These are phyloP conservation scores for Macaca nemestrina DNA, from an alignment of 2,113 vertebrate genomes.

Conservation along the genomic window DNA sequence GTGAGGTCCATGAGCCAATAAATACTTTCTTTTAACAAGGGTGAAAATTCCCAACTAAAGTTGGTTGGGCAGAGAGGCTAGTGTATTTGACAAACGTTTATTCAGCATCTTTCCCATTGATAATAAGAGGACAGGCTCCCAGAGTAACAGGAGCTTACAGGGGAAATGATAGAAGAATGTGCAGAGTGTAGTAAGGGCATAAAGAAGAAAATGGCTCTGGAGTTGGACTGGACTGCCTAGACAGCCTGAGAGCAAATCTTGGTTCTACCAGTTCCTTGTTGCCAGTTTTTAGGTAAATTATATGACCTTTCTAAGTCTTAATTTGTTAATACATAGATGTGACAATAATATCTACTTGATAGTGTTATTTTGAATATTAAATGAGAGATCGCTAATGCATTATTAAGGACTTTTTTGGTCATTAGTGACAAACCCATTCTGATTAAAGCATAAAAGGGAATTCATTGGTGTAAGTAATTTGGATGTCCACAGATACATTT, in stretches of 20 bases:
- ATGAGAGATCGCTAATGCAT: not conserved
- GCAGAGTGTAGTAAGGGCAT: not conserved
- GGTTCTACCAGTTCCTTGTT: not conserved
- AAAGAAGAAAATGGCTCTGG: not conserved
- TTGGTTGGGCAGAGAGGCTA: not conserved
- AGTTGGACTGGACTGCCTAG: not conserved
- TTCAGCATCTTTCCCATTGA: not conserved
- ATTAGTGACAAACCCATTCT: not conserved
- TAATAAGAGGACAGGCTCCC: not conserved
- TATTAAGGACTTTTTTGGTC: not conserved
- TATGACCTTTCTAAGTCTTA: not conserved
- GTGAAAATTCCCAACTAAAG: not conserved
- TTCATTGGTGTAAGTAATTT: not conserved
- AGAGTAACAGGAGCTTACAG: not conserved
- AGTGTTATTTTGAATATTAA: not conserved
- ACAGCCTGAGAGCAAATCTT: not conserved
- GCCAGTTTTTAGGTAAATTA: not conserved
- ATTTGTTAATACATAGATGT: not conserved
- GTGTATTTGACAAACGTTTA: not conserved
- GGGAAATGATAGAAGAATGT: not conserved
- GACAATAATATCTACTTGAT: not conserved
- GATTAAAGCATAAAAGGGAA: not conserved
- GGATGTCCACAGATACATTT: not conserved
- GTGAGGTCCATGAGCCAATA: not conserved
- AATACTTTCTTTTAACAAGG: constrained; percentile 23